phyloP scores from a whole-genome alignment of 2,113 vertebrate genomes.

The Canis aureus region DNA sequence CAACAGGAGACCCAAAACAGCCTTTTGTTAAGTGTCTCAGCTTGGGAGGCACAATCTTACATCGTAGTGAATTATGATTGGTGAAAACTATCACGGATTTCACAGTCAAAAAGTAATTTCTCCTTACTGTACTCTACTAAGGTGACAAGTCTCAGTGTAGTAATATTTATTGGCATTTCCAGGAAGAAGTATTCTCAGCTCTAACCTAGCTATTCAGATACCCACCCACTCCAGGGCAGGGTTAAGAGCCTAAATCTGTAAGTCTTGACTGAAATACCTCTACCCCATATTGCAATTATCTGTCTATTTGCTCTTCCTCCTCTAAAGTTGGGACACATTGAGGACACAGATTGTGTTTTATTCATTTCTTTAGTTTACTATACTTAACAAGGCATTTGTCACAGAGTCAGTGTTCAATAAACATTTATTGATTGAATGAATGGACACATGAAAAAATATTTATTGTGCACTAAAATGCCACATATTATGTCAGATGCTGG shows the following conservation, averaged over 20 bases:
- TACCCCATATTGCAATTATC: neutral
- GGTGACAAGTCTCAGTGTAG: neutral
- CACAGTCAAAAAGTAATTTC: slow-evolving; percentile 16
- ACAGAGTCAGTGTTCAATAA: neutral
- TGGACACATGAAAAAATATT: neutral
- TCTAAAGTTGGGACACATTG: neutral
- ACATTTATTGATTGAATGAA: neutral
- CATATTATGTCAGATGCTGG: neutral
- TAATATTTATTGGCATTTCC: neutral
- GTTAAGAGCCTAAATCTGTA: neutral
- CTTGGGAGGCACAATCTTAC: neutral
- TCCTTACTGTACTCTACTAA: neutral
- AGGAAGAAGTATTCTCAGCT: neutral
- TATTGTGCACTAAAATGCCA: neutral
- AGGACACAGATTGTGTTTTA: neutral
- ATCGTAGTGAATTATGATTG: neutral
- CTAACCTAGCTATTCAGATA: neutral
- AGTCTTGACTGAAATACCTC: neutral
- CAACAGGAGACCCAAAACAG: neutral
- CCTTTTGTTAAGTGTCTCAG: slow-evolving; percentile 18
- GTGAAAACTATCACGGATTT: neutral
- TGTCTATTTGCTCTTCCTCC: neutral
- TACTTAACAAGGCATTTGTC: neutral
- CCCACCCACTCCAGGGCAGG: neutral
- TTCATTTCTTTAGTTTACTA: slow-evolving; percentile 44